Evolutionary conservation across 2,888 invertebrate species (phyloP), one percentile per base, ranked within the genome.

Genomic region (Dynastes tityus): DNA sequence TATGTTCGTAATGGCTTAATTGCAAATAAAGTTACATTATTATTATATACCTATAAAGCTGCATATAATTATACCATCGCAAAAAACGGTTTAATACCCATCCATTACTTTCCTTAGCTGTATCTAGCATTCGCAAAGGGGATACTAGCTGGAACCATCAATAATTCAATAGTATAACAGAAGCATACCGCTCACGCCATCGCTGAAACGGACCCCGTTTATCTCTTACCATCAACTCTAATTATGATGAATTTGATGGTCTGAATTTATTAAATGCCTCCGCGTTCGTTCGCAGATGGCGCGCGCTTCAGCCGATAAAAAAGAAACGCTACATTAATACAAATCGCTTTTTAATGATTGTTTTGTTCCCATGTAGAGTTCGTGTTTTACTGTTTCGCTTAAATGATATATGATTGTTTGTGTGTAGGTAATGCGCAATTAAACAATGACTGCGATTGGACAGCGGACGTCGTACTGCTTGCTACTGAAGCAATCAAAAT

Each of bases 291-390:
- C 27, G 27, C 63, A 63, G 63, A 63, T 63, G 63, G 63, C 32
- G 63, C 32, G 29, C 11, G 29, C 63, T 63, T 6, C 55, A n/a
- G 32, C n/a, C 13, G 3, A 63, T 63, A 63, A 63, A 63, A 63
- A 63, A 13, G 63, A 63, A 11, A 63, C 68, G 68, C 49, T 51
- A 68, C 68, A 53, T 68, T 68, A 68, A 68, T 68, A 68, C 68
- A 68, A 68, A 68, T 68, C 40, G 29, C 29, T 29, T 68, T 68
- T 68, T 68, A 68, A 68, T 51, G 49, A 68, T 27, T 53, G 68
- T 68, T 68, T 68, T 68, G 67, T 68, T 68, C 16, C 55, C 8
- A 9, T 58, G 22, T 9, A 53, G 16, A 58, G 55, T 58, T 22
- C 22, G 55, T 16, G 55, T 58, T 58, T 58, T 58, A 58, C 16